Conservation (phyloP, 2,113 vertebrate genomes). For the Neopipo cinnamomea region DNA sequence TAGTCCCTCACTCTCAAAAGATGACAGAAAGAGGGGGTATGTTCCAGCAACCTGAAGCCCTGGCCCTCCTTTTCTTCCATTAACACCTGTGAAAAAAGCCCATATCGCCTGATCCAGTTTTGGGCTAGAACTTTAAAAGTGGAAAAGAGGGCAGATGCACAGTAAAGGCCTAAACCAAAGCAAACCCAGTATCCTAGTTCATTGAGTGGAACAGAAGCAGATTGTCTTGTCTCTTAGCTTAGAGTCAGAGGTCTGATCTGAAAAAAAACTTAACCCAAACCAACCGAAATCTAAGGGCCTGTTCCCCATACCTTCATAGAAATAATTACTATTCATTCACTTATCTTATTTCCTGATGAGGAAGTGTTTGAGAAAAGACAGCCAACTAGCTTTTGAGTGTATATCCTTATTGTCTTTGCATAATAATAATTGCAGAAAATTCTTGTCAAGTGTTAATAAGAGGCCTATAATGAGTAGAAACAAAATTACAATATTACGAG, state of each 20-base stretch:
- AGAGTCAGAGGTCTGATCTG: background rate
- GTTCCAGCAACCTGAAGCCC: background rate
- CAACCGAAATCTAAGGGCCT: background rate
- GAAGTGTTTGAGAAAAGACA: background rate
- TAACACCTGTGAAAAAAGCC: background rate
- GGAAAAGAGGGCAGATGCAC: background rate
- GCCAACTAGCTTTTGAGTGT: background rate
- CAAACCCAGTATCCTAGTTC: background rate
- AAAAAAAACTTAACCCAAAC: background rate
- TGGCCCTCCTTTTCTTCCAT: background rate
- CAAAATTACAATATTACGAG: background rate
- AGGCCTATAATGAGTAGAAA: background rate
- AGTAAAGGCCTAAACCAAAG: background rate
- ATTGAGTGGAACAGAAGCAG: background rate
- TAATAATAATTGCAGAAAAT: background rate
- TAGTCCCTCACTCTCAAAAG: background rate
- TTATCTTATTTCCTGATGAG: background rate
- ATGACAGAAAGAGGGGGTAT: background rate
- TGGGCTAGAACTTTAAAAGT: background rate
- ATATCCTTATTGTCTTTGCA: background rate
- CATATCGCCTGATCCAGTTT: background rate
- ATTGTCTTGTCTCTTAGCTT: background rate
- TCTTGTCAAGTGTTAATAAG: background rate
- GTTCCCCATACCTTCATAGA: background rate
- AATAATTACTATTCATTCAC: background rate